These are phyloP conservation scores for Percopsis omiscomaycus DNA, from an alignment of 2,797 vertebrate genomes.

Conservation along the genomic window DNA sequence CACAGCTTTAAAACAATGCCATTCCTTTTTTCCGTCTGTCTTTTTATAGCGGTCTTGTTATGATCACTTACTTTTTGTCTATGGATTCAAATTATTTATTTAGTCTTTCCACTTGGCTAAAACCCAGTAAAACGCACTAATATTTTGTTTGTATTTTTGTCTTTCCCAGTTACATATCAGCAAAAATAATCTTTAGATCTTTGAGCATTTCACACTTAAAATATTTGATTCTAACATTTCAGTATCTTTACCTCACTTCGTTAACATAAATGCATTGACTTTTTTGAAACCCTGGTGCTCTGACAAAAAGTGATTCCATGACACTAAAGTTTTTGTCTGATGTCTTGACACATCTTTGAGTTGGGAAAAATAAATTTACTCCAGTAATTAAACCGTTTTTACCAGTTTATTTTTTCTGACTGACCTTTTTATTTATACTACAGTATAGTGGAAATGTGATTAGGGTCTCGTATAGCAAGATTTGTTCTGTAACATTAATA, in stretches of 20 bases:
- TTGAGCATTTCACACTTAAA: slow-evolving; percentile 53
- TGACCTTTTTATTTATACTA: slow-evolving; percentile 16
- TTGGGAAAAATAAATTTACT: slow-evolving; percentile 21
- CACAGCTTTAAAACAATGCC: slow-evolving; percentile 44
- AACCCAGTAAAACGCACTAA: slow-evolving; percentile 34
- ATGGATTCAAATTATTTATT: slow-evolving; percentile 15
- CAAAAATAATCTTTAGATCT: slow-evolving; percentile 29
- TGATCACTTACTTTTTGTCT: slow-evolving; percentile 29
- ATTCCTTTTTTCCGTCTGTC: slow-evolving; percentile 47
- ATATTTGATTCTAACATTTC: slow-evolving; percentile 51
- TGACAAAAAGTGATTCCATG: slow-evolving; percentile 20
- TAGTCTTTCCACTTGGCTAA: slow-evolving; percentile 17
- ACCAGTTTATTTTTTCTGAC: slow-evolving; percentile 24
- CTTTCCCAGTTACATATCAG: slow-evolving; percentile 50
- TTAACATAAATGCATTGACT: slow-evolving; percentile 47
- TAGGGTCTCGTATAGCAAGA: not conserved
- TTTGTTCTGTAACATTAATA: slow-evolving; percentile 28
- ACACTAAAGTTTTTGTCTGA: slow-evolving; percentile 7
- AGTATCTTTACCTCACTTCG: slow-evolving; percentile 56
- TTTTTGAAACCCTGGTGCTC: slow-evolving; percentile 65
- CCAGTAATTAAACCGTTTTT: slow-evolving; percentile 21
- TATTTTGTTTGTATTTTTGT: not conserved
- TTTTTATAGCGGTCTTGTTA: slow-evolving; percentile 6
- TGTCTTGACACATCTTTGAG: slow-evolving; percentile 12
- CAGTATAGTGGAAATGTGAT: slow-evolving; percentile 9